Evolutionary conservation across 2,113 vertebrate genomes (phyloP).

Genomic region (Lampris incognitus): DNA sequence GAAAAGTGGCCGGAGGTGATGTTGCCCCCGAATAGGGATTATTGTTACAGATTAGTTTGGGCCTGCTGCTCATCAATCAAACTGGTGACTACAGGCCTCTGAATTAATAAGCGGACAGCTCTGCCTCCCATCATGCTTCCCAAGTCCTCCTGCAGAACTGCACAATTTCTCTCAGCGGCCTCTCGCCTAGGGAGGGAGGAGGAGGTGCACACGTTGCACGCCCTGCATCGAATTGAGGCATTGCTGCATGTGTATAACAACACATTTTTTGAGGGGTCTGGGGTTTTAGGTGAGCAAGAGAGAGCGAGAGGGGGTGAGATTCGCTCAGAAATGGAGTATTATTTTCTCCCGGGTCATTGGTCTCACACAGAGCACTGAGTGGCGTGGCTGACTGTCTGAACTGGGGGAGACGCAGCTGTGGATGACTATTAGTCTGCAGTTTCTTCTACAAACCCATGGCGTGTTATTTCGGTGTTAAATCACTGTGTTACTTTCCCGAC

Average conservation of each 20-base stretch:
- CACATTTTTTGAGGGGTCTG: conserved; percentile 66
- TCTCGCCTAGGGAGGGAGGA: conserved; percentile 61
- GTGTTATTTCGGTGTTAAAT: conserved; percentile 11
- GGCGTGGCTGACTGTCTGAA: conserved; percentile 39
- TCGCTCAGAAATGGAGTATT: conserved; percentile 29
- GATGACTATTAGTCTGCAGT: conserved; percentile 9
- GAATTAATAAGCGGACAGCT: conserved; percentile 72
- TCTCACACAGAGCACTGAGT: conserved; percentile 39
- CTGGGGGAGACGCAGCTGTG: conserved; percentile 23
- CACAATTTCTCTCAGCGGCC: conserved; percentile 70
- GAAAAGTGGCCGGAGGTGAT: conserved; percentile 39
- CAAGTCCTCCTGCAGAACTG: conserved; percentile 59
- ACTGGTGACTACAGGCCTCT: conserved; percentile 39
- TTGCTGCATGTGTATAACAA: conserved; percentile 71
- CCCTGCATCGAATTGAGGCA: conserved; percentile 68
- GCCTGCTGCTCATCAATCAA: conserved; percentile 78
- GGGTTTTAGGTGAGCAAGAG: conserved; percentile 43
- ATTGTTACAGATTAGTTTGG: conserved; percentile 67
- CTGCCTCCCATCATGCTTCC: conserved; percentile 68
- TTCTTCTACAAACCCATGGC: neutral
- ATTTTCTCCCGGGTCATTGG: conserved; percentile 51
- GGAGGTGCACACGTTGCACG: conserved; percentile 42
- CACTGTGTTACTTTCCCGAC: neutral
- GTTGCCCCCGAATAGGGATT: conserved; percentile 54
- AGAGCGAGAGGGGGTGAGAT: conserved; percentile 13